Base-by-base conservation (phyloP, 2,113 vertebrate species). In the Petrocephalus microphthalmus region DNA sequence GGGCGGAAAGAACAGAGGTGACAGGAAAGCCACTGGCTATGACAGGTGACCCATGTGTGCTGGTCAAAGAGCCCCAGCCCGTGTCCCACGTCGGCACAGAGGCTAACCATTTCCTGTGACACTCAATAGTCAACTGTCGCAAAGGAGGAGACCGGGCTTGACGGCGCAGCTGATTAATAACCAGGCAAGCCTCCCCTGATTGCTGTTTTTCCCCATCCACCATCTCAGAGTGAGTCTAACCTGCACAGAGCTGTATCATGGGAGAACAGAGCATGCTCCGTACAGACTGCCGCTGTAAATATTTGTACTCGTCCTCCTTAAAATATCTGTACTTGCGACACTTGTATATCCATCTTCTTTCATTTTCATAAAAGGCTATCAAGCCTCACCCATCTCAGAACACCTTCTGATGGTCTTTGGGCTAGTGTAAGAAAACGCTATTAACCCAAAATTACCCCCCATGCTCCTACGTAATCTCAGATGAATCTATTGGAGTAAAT, bases 71-170 rank as follows among this genome's bases (percentile, higher is more conserved):
- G 29, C 33, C 15, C 13, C 71, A 33, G 4, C 17, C 37, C 86
- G 54, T 51, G 84, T 90, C 29, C 25, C 86, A 64, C 56, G 84
- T 90, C 88, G 89, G 47, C 67, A 3, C 52, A 1, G 71, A 60
- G 60, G 87, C 57, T 56, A 67, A 88, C 57, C 45, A 87, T 86
- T 74, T 56, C 67, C 78, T 60, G 11, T 87, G 90, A 90, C 64
- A 56, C 57, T 89, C 88, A 89, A 90, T 88, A 90, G 47, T n/a
- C 88, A 89, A 90, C 88, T 90, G 47, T n/a, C 29, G n/a, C 49
- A 20, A 56, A 60, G 33, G 33, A 86, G 88, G 71, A 49, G 67
- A 71, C 6, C 13, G 10, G 17, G 86, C 88, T 82, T 89, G 88
- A 89, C 82, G 81, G 88, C 83, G 84, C 67, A n/a, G 47, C 71